A percentile compares a stretch with the other conserved stretches of the same genome.
These are phyloP conservation scores for Altica lythri DNA, from an alignment of 2,888 invertebrate species.

Conservation along the genomic window DNA sequence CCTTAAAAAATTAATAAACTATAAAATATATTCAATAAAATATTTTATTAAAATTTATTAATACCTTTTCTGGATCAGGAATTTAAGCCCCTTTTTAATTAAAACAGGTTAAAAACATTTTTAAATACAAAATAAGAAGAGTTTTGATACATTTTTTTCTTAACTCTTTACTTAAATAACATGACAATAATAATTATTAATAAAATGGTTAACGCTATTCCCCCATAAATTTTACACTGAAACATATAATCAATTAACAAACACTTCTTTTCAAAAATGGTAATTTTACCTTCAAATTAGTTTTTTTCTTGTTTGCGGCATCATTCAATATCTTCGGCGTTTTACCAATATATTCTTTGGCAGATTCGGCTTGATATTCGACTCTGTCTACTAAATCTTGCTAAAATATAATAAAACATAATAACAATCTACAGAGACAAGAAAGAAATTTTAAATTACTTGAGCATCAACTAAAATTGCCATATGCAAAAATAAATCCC, in stretches of 20 bases:
- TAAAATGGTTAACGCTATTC: constrained; percentile 10
- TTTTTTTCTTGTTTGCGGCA: constrained; percentile 59
- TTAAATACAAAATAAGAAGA: no score
- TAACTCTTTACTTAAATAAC: constrained; percentile 7
- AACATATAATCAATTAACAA: constrained; percentile 6
- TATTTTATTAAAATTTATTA: no score
- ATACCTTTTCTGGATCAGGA: no score
- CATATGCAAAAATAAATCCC: constrained; percentile 83
- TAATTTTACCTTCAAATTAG: constrained; percentile 60
- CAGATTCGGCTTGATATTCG: constrained; percentile 68
- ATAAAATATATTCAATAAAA: no score
- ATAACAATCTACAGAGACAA: constrained; percentile 1
- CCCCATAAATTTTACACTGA: constrained; percentile 24
- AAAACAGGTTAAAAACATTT: no score
- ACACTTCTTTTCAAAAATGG: neutral
- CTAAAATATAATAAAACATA: constrained; percentile 54
- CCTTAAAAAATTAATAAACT: no score
- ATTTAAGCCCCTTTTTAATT: no score
- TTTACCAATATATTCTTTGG: constrained; percentile 63
- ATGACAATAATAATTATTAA: constrained; percentile 14
- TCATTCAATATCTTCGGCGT: constrained; percentile 62
- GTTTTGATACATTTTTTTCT: no score
- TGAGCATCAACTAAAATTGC: constrained; percentile 78
- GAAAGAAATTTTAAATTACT: constrained; percentile 53
- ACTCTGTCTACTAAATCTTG: constrained; percentile 70